Percentiles rank a stretch among this genome's conserved stretches.
Evolutionary conservation across 2,113 vertebrate genomes (phyloP).

Genomic region (Solenodon paradoxus): DNA sequence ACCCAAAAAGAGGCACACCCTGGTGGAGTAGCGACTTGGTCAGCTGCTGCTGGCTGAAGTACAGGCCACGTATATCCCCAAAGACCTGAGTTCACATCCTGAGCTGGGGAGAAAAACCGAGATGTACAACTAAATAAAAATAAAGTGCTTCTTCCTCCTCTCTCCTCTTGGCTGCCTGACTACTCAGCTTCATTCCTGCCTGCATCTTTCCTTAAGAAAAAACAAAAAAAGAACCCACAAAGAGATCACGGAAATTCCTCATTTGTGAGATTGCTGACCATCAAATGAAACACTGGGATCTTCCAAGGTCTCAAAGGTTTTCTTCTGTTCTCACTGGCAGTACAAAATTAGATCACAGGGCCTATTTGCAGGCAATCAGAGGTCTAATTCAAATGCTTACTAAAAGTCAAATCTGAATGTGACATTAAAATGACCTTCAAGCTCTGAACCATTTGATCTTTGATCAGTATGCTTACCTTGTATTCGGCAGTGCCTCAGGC

Average conservation of each 20-base stretch:
- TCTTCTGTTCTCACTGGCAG: not conserved
- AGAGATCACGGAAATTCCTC: not conserved
- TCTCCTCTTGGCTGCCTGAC: no score
- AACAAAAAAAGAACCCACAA: not conserved
- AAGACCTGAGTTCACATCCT: no score
- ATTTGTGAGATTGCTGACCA: not conserved
- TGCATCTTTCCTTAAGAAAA: no score
- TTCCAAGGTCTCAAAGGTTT: not conserved
- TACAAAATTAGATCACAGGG: not conserved
- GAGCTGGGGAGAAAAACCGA: no score
- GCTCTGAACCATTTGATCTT: not conserved
- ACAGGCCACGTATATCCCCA: no score
- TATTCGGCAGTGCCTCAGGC: not conserved
- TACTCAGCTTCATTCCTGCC: no score
- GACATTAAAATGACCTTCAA: conserved; percentile 31
- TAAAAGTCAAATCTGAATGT: not conserved
- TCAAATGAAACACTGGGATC: not conserved
- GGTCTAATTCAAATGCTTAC: conserved; percentile 6
- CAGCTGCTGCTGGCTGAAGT: no score
- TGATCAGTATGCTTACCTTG: not conserved
- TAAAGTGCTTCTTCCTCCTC: no score
- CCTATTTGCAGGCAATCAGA: not conserved
- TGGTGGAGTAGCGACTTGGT: no score
- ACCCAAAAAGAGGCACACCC: not conserved
- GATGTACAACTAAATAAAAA: no score